These are phyloP conservation scores for Pachyramphus minor DNA, from an alignment of 2,113 vertebrate genomes.

Conservation along the genomic window DNA sequence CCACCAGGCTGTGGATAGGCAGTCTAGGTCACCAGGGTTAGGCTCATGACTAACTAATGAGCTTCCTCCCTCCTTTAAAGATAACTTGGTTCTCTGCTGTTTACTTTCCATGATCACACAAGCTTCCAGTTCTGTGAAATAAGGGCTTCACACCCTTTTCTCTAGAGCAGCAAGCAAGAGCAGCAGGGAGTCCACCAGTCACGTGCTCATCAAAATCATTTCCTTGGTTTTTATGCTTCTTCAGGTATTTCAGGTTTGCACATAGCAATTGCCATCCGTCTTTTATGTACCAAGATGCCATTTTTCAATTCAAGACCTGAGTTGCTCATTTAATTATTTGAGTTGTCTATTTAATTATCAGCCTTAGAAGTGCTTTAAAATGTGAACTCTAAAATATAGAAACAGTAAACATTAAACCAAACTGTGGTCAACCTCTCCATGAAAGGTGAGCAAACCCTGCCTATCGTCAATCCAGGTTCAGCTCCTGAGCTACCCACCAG, in stretches of 20 bases:
- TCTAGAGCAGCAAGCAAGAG: background rate
- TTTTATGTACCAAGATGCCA: background rate
- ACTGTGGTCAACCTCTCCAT: background rate
- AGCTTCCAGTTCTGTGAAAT: background rate
- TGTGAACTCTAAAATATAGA: background rate
- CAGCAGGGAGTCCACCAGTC: background rate
- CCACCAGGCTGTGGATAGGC: background rate
- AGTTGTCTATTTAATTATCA: background rate
- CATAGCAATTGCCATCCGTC: background rate
- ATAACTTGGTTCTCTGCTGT: background rate
- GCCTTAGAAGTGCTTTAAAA: background rate
- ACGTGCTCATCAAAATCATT: rapidly evolving
- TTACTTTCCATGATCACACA: background rate
- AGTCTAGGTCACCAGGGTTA: background rate
- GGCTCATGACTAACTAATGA: background rate
- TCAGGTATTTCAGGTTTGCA: background rate
- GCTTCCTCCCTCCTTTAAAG: background rate
- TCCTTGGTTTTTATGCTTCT: background rate
- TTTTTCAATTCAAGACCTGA: background rate
- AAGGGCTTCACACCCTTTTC: background rate
- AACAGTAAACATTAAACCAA: background rate
- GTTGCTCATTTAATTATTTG: background rate
- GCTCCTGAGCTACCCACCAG: background rate
- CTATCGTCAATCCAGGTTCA: background rate
- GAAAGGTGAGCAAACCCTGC: background rate